These are phyloP conservation scores for Phodopus roborovskii DNA, from an alignment of 2,113 vertebrate species.

Conservation along the genomic window DNA sequence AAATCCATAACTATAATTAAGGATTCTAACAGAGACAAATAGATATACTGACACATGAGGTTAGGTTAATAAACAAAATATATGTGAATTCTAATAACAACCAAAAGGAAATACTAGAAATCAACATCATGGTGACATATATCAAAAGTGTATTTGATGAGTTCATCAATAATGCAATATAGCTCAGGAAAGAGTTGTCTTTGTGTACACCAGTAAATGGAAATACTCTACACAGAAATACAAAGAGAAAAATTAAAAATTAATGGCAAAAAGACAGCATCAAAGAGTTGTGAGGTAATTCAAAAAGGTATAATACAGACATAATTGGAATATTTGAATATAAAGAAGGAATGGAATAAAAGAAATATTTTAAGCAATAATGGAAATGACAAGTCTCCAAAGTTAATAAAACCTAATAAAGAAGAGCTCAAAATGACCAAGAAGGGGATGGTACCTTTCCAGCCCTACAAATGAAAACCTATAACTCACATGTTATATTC, in stretches of 20 bases:
- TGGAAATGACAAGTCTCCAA: background rate
- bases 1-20: background rate
- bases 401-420: background rate
- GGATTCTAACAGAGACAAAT: background rate
- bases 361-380: background rate
- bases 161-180: background rate
- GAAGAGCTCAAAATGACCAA: background rate
- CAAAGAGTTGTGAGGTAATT: background rate
- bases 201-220: background rate
- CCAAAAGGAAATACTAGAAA: background rate
- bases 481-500: too few relatives aligned
- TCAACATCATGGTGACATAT: background rate
- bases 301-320: background rate
- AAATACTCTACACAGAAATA: background rate
- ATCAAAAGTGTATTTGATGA: background rate
- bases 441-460: rapidly evolving
- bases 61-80: background rate
- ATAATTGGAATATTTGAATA: background rate
- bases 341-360: background rate
- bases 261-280: background rate
- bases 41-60: background rate
- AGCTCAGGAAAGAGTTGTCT: background rate
- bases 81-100: background rate
- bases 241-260: background rate
- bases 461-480: background rate